Base-by-base conservation (phyloP, 2,888 invertebrate genomes). In the Drosophila maculinotata region DNA sequence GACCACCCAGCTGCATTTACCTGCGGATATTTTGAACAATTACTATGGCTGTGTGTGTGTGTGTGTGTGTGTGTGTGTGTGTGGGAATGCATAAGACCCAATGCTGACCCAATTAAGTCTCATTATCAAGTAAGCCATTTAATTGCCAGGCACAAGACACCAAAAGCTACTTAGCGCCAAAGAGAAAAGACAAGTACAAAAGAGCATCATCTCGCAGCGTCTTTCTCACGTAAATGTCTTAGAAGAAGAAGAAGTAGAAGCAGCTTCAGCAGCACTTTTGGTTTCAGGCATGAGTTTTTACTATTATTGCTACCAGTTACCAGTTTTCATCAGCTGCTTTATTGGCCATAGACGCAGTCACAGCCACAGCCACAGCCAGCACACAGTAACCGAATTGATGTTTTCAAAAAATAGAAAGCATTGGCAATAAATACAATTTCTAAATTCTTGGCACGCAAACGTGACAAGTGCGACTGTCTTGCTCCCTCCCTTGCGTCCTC, bases 401-500 rank as follows among this genome's bases (percentile, higher is more conserved):
- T 69, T 69, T 51, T 51, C 44, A 25, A 56, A 69, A 59, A 76
- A 45, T 69, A 80, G 84, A 86, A 83, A 81, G 80, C 87, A 84
- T 86, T 79, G 87, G 58, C 81, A 69, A 80, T 53, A 76, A 77
- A 86, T 74, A 74, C 64, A 74, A 77, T 81, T 81, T 84, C 84
- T 70, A 86, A 77, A 81, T 81, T 81, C 80, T 86, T 76, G 81
- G 66, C 87, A 51, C 60, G 64, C 58, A 52, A 57, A 85, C 86
- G 79, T 82, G 79, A 82, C 86, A 80, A 82, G 79, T 79, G 71
- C 47, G 10, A 25, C 47, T 45, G 31, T 15, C 25, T 23, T 30
- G 1, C n/a, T n/a, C n/a, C n/a, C n/a, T n/a, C n/a, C n/a, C n/a
- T n/a, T n/a, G n/a, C n/a, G n/a, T 4, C 28, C 3, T 20, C 8